Evolutionary conservation across 2,113 vertebrate genomes (phyloP), one percentile per base, ranked within the genome.

Genomic region (Actenoides lindsayi): DNA sequence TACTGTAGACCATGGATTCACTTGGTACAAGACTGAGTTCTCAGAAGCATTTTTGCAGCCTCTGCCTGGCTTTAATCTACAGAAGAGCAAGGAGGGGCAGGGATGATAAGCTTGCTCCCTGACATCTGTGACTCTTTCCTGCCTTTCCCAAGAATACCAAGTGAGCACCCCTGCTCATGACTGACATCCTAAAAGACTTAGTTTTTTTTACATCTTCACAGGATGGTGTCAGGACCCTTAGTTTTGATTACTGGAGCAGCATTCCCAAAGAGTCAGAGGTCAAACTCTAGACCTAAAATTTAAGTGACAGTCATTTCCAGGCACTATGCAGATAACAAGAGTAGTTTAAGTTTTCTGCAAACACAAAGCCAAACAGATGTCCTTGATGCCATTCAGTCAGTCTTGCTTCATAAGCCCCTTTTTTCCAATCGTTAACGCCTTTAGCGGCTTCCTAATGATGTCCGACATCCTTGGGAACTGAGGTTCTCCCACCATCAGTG

Each of bases 21-120:
- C 9, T 46, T 4, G 0, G 8, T 27, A 68, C 0, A 0, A 28
- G 30, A 57, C 6, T 1, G 1, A 35, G 13, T 57, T 68, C 33
- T 57, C 16, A 8, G 2, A 78, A 53, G 18, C 18, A 51, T 35
- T 39, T 41, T 39, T 73, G 23, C 57, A 81, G 19, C 6, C 16
- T 89, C 7, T 28, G 3, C 9, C 44, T 39, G 15, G 24, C 7
- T 65, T 33, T 9, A 54, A 39, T 23, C 7, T 89, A 24, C 41
- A 77, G 41, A 70, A 86, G 7, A 54, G 9, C 35, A 56, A 68
- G 10, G 15, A 54, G 12, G n/a, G 14, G 50, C 19, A 35, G 7
- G 15, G 11, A 86, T 28, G n/a, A 56, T n/a, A 27, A 51, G 10
- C 42, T 69, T 91, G 23, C 8, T 69, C 5, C 6, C 13, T 37